Conservation (phyloP, 2,113 vertebrate species). For the Bos javanicus region DNA sequence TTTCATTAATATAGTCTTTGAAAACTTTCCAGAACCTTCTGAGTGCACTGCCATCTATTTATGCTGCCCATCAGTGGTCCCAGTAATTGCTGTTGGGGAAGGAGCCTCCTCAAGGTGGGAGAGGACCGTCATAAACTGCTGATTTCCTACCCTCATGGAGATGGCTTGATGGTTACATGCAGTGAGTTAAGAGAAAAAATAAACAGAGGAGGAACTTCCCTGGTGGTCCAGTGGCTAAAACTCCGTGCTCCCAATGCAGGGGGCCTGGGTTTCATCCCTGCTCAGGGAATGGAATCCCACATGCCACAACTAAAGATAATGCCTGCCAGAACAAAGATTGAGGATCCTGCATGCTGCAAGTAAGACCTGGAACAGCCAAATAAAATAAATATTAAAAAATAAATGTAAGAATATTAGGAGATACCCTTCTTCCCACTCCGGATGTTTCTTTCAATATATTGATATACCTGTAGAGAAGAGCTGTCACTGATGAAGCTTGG, state of each 20-base stretch:
- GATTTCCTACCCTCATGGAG: neutral
- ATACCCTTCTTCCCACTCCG: neutral
- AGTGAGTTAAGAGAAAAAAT: neutral
- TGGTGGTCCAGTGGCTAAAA: neutral
- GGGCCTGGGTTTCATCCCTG: neutral
- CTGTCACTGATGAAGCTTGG: neutral
- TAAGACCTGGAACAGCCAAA: neutral
- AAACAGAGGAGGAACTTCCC: neutral
- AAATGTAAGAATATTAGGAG: neutral
- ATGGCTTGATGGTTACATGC: neutral
- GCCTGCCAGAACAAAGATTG: neutral
- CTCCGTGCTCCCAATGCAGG: neutral
- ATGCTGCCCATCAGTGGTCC: neutral
- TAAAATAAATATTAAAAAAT: neutral
- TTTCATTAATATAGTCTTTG: neutral
- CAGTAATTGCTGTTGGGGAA: neutral
- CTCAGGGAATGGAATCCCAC: neutral
- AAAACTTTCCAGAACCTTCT: neutral
- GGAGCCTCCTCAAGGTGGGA: neutral
- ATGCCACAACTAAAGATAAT: neutral
- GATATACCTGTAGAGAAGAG: neutral
- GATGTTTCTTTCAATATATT: neutral
- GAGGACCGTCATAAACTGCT: neutral
- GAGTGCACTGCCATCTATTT: neutral
- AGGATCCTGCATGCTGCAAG: neutral